These are phyloP conservation scores for Lepus oiostolus DNA, from an alignment of 2,797 vertebrate genomes.

Conservation along the genomic window DNA sequence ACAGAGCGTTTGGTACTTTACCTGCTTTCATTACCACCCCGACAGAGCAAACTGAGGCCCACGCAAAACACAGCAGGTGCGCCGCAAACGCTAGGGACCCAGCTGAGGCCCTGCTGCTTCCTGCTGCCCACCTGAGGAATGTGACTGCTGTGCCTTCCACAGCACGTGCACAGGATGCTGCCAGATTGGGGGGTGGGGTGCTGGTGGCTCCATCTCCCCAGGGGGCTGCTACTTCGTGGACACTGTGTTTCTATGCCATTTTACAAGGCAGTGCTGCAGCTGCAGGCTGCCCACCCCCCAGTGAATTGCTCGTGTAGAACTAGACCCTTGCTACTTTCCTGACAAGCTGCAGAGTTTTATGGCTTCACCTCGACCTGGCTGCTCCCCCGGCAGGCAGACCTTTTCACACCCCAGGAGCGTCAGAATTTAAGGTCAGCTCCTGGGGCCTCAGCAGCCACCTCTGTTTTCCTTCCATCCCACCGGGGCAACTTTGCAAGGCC, in stretches of 20 bases:
- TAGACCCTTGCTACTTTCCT: conserved; percentile 21
- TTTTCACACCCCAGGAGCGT: conserved; percentile 36
- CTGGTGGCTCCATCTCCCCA: not conserved
- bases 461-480: conserved; percentile 69
- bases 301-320: conserved; percentile 35
- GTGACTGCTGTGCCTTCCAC: not conserved
- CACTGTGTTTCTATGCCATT: not conserved
- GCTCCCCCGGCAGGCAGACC: not conserved
- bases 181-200: not conserved
- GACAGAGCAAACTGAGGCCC: not conserved
- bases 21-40: not conserved
- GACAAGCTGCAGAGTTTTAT: not conserved
- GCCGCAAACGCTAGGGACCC: not conserved
- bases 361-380: conserved; percentile 2
- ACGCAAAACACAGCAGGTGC: not conserved
- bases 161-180: fast-evolving
- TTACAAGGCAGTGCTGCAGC: conserved; percentile 11
- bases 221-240: not conserved
- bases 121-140: not conserved
- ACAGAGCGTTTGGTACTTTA: not conserved
- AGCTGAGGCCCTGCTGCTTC: not conserved
- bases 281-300: conserved; percentile 24
- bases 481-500: not conserved
- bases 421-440: conserved; percentile 77
- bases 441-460: conserved; percentile 73